Conservation (phyloP, 2,888 invertebrate genomes). For the Pammene aurita region DNA sequence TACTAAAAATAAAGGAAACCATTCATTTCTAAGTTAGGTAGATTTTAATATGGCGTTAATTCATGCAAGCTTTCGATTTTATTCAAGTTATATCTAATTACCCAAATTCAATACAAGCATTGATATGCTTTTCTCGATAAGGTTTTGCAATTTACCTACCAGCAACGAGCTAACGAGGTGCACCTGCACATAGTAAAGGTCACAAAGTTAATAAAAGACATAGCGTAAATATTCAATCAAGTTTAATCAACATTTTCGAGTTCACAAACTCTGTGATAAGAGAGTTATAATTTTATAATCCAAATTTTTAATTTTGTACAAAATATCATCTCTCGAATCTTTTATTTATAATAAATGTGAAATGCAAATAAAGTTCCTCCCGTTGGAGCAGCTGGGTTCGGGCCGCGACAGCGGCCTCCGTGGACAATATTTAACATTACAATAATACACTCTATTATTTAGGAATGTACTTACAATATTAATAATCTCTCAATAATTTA, state of each 20-base stretch:
- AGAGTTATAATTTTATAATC: slow-evolving; percentile 70
- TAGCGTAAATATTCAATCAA: slow-evolving; percentile 70
- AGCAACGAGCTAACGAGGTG: no score
- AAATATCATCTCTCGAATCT: slow-evolving; percentile 77
- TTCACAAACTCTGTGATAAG: slow-evolving; percentile 76
- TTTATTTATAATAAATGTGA: slow-evolving; percentile 58
- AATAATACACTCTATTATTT: slow-evolving; percentile 77
- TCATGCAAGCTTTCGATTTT: no score
- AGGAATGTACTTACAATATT: slow-evolving; percentile 82
- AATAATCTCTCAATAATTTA: slow-evolving; percentile 83
- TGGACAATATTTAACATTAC: slow-evolving; percentile 77
- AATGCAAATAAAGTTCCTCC: slow-evolving; percentile 65
- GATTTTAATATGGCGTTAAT: no score
- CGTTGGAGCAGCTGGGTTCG: slow-evolving; percentile 30
- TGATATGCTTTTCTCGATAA: no score
- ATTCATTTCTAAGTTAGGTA: no score
- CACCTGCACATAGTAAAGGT: background rate
- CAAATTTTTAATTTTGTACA: slow-evolving; percentile 79
- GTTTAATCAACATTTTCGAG: slow-evolving; percentile 80
- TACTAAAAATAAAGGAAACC: no score
- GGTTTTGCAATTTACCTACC: no score
- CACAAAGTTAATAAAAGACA: slow-evolving; percentile 20
- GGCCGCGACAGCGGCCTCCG: slow-evolving; percentile 43
- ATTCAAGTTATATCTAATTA: no score
- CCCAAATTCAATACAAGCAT: no score